A percentile compares a stretch with the other conserved stretches of the same genome.
phyloP scores from a whole-genome alignment of 2,888 invertebrate genomes.

The Cerastoderma edule region DNA sequence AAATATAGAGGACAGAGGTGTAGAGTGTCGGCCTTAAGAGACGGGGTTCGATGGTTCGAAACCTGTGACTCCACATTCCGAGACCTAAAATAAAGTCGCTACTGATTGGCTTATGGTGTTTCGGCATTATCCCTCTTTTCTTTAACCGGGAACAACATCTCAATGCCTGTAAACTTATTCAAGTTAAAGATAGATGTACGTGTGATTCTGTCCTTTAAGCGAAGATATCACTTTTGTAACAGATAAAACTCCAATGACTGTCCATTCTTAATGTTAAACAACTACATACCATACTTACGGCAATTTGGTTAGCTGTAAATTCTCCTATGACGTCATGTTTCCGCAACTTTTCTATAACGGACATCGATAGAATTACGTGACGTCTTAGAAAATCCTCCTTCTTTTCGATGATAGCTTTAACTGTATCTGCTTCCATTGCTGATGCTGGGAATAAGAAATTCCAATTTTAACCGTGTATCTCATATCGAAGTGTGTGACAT shows the following conservation, averaged over 20 bases:
- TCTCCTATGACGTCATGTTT: constrained; percentile 46
- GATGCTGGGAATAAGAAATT: no score
- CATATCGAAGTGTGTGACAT: no score
- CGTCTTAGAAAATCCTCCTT: constrained; percentile 48
- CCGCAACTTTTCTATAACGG: constrained; percentile 33
- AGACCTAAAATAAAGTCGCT: background rate
- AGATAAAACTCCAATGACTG: background rate
- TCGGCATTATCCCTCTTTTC: background rate
- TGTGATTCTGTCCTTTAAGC: background rate
- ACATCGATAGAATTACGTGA: constrained; percentile 40
- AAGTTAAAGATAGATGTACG: background rate
- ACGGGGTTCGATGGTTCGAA: no score
- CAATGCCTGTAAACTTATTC: background rate
- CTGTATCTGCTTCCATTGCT: constrained; percentile 31
- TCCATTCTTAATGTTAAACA: background rate
- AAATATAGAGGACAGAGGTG: background rate
- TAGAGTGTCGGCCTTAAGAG: no score
- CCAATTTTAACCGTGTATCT: no score
- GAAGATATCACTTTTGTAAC: background rate
- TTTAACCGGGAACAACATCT: background rate
- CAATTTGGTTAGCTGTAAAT: constrained; percentile 34
- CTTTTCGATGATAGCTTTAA: constrained; percentile 34
- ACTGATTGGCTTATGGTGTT: background rate
- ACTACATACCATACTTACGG: constrained; percentile 20
- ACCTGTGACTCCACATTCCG: no score